Base-by-base conservation (phyloP, 2,888 invertebrate genomes). In the Philhelius pedissequus region DNA sequence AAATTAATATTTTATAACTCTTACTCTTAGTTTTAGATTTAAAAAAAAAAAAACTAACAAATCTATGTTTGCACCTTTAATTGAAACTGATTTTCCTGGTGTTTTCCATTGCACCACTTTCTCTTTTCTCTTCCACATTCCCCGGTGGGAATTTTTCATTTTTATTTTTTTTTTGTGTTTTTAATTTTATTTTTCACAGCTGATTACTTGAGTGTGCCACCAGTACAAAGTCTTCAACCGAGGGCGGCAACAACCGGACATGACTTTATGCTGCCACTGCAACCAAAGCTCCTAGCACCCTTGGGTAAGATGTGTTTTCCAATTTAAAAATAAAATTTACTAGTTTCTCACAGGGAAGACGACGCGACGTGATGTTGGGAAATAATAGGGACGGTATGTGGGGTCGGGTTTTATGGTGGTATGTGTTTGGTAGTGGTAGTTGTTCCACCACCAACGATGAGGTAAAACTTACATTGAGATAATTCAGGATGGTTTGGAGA, bases 211-310 rank as follows among this genome's bases (percentile, higher is more conserved):
- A 92, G 89, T 86, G 91, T 91, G 81, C 91, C 94, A 83, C 88
- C 90, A 45, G 89, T 92, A 79, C 93, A 94, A 87, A 94, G 95
- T 87, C 90, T 95, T 87, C 94, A 94, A 92, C 95, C 95, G 56
- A 92, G 95, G 86, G 94, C 95, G 86, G 94, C 95, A 60, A 95
- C 95, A 87, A 95, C 94, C 40, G 95, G 94, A 81, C 93, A 94
- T 90, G 94, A 94, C 88, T 93, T 94, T 87, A 93, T 95, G 91
- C 92, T 96, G 88, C 95, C 95, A 78, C 91, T 96, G 75, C 96
- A 96, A 93, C 95, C 96, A 81, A 94, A 94, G 89, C 92, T 95
- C 86, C 92, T 95, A 87, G 90, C 89, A 64, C 88, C 90, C 74
- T 87, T 92, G 87, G 91, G 91, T 92, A 89, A 90, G 88, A 88